Evolutionary conservation across 64 coral and sea anemone species (phyloP).

Genomic region (Stichodactyla mertensii): DNA sequence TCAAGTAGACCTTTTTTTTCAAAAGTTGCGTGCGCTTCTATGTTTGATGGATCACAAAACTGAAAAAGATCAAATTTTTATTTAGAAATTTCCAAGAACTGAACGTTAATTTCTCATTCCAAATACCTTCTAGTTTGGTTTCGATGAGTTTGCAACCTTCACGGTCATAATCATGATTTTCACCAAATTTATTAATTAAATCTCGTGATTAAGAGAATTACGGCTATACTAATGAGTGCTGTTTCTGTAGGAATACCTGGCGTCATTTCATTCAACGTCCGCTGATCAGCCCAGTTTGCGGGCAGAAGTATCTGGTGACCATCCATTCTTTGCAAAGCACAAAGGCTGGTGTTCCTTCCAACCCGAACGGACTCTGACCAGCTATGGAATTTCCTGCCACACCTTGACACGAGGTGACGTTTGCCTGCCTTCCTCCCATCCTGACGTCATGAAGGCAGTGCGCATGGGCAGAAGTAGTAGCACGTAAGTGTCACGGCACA

Average conservation of each 20-base stretch:
- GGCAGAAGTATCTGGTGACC: constrained; percentile 45
- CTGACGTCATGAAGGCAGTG: constrained; percentile 20
- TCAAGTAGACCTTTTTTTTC: no score
- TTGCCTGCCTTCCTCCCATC: constrained; percentile 44
- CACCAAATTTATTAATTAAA: no score
- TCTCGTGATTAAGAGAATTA: neutral
- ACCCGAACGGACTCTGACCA: neutral
- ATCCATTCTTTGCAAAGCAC: constrained; percentile 47
- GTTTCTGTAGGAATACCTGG: constrained; percentile 23
- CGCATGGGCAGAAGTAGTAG: constrained; percentile 11
- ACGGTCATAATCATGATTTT: no score
- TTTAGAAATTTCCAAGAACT: no score
- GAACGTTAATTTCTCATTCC: no score
- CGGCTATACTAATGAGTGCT: neutral
- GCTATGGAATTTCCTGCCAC: constrained; percentile 47
- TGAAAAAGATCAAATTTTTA: no score
- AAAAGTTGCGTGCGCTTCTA: no score
- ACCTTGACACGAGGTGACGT: constrained; percentile 43
- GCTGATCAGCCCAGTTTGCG: constrained; percentile 37
- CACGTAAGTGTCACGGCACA: constrained; percentile 5
- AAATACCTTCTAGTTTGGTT: no score
- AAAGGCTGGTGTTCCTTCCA: constrained; percentile 53
- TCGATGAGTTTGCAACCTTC: no score
- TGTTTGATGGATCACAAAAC: neutral
- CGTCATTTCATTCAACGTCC: constrained; percentile 42